Evolutionary conservation across 2,888 invertebrate genomes (phyloP), one percentile per base, ranked within the genome.

Genomic region (Xylota segnis): DNA sequence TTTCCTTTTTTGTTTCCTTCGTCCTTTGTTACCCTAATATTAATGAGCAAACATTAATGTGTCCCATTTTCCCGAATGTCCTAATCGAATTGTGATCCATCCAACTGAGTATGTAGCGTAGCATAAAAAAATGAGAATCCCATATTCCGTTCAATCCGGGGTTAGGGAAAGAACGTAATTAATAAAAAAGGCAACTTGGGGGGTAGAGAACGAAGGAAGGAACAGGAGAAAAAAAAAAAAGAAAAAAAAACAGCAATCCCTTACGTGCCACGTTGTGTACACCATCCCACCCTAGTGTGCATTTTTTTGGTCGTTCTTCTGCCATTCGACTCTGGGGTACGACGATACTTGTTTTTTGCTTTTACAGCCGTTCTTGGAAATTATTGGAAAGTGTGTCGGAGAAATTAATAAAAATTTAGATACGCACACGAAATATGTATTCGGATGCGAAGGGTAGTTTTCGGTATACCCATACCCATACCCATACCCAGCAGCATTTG

Each of bases 11-110:
- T 43, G 37, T 77, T 34, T 37, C 37, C 18, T 14, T 58, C 58
- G 52, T 58, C 74, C 45, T 68, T 75, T 81, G 84, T 81, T 86
- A 72, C 81, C 75, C 81, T 81, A 45, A 76, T 72, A 81, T 81
- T 86, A 86, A 86, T 81, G 84, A 86, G 66, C 58, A 86, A 56
- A 81, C 71, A 86, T 86, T 81, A 86, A 81, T 76, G 76, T 81
- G 76, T 86, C 71, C 76, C 75, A 77, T 77, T 76, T 71, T 45
- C 43, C 14, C 65, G 65, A 66, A 81, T 86, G 76, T 86, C 84
- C 81, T 86, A 81, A 86, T 86, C 84, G 81, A 86, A 86, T 81
- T 71, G 71, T 66, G 75, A 84, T 84, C 84, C 84, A 75, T 84
- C 75, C 74, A 77, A 32, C 76, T 47, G 40, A 40, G 27, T 43